phyloP scores from a whole-genome alignment of 2,888 invertebrate genomes.

The Aspidiotus destructor region DNA sequence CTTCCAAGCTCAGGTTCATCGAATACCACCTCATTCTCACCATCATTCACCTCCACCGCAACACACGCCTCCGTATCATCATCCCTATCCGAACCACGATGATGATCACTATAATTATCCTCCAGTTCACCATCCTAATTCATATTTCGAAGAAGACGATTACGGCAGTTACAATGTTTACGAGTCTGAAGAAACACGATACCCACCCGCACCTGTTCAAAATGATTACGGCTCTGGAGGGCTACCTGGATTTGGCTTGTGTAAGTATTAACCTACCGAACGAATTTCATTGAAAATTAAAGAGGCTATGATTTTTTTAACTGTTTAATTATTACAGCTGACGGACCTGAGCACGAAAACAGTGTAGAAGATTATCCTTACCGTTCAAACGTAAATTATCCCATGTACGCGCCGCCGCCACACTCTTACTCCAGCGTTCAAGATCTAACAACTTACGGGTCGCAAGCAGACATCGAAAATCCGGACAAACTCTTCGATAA shows the following conservation, averaged over 20 bases:
- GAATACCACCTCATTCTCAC: slow-evolving; percentile 34
- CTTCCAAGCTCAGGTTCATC: slow-evolving; percentile 57
- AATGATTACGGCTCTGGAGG: not conserved
- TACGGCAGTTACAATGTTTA: slow-evolving; percentile 9
- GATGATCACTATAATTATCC: slow-evolving; percentile 20
- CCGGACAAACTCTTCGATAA: slow-evolving; percentile 16
- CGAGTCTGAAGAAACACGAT: not conserved
- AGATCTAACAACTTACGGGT: slow-evolving; percentile 21
- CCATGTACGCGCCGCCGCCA: slow-evolving; percentile 10
- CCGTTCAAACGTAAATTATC: slow-evolving; percentile 19
- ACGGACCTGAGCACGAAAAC: slow-evolving; percentile 13
- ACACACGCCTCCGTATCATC: slow-evolving; percentile 13
- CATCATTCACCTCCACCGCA: slow-evolving; percentile 22
- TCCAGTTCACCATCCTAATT: slow-evolving; percentile 2
- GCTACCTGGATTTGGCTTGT: not conserved
- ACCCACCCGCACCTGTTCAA: slow-evolving; percentile 5
- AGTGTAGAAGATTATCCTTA: slow-evolving; percentile 19
- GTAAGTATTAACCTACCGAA: not conserved
- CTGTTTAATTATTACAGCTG: too few species aligned
- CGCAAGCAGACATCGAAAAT: slow-evolving; percentile 12
- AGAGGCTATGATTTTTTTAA: too few species aligned
- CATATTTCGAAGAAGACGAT: slow-evolving; percentile 6
- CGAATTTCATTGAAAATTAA: too few species aligned
- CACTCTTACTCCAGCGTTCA: slow-evolving; percentile 14
- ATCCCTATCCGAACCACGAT: slow-evolving; percentile 14